Evolutionary conservation across 2,113 vertebrate genomes (phyloP).

Genomic region (Melospiza melodia): DNA sequence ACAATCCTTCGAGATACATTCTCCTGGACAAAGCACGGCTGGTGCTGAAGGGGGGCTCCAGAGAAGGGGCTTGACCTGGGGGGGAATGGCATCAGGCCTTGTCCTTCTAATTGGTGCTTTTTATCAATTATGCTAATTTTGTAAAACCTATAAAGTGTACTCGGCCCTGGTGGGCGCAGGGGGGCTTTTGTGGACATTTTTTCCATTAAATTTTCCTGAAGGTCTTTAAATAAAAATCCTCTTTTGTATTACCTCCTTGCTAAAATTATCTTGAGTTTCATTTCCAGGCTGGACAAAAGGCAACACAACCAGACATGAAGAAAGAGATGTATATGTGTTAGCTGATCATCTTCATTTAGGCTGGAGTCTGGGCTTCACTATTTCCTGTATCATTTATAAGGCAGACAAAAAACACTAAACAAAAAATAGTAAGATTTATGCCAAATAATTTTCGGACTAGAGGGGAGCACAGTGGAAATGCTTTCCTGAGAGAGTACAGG

Average conservation of each 20-base stretch:
- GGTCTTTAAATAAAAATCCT: background rate
- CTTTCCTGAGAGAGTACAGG: background rate
- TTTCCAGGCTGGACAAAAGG: background rate
- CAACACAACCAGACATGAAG: background rate
- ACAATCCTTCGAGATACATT: accelerated
- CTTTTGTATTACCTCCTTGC: background rate
- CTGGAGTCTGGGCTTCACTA: background rate
- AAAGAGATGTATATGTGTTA: background rate
- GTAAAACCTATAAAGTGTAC: background rate
- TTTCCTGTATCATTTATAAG: background rate
- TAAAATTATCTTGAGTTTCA: background rate
- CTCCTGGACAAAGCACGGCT: background rate
- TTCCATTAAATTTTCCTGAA: background rate
- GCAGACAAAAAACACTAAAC: background rate
- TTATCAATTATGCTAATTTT: background rate
- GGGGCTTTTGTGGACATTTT: background rate
- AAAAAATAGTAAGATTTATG: background rate
- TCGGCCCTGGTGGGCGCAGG: accelerated
- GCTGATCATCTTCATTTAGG: background rate
- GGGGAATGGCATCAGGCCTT: background rate
- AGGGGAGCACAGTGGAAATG: background rate
- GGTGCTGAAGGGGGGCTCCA: no score
- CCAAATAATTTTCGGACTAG: background rate
- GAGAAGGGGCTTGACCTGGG: background rate
- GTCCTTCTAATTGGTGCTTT: background rate